A percentile compares a stretch with the other conserved stretches of the same genome.
Evolutionary conservation across 2,888 invertebrate genomes (phyloP).

Genomic region (Tinea pellionella): DNA sequence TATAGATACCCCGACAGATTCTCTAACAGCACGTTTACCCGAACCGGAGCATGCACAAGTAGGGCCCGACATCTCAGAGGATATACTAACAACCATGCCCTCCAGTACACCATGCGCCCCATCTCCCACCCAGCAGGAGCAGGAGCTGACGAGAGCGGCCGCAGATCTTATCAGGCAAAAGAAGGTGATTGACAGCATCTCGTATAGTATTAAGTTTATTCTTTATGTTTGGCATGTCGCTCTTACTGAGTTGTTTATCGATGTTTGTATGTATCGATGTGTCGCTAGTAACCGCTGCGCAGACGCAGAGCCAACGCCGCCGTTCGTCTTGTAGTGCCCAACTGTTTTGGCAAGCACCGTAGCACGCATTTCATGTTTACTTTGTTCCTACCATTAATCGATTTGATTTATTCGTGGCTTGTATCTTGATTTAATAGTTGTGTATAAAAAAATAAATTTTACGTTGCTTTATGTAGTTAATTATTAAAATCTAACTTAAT

Average conservation of each 20-base stretch:
- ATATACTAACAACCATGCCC: constrained; percentile 62
- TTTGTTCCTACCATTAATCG: not conserved
- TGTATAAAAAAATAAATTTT: too few relatives aligned
- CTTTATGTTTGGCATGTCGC: constrained; percentile 68
- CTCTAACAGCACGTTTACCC: constrained; percentile 25
- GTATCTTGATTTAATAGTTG: not conserved
- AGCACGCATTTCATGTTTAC: constrained; percentile 19
- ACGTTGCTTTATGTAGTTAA: too few relatives aligned
- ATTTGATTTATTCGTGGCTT: not conserved
- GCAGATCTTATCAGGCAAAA: constrained; percentile 37
- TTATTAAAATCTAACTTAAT: too few relatives aligned
- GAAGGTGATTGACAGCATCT: constrained; percentile 61
- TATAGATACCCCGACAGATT: constrained; percentile 58
- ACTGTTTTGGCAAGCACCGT: constrained; percentile 40
- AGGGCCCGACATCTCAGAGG: constrained; percentile 45
- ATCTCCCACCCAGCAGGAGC: constrained; percentile 48
- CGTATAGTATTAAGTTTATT: constrained; percentile 64
- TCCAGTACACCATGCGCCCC: constrained; percentile 47
- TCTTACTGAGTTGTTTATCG: constrained; percentile 59
- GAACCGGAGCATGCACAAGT: constrained; percentile 26
- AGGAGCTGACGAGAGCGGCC: constrained; percentile 24
- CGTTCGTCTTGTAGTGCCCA: constrained; percentile 63
- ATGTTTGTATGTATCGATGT: constrained; percentile 53
- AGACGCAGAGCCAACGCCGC: constrained; percentile 39
- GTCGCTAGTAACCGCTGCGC: constrained; percentile 25